phyloP scores from a whole-genome alignment of 2,113 vertebrate species.

The Numenius arquata region DNA sequence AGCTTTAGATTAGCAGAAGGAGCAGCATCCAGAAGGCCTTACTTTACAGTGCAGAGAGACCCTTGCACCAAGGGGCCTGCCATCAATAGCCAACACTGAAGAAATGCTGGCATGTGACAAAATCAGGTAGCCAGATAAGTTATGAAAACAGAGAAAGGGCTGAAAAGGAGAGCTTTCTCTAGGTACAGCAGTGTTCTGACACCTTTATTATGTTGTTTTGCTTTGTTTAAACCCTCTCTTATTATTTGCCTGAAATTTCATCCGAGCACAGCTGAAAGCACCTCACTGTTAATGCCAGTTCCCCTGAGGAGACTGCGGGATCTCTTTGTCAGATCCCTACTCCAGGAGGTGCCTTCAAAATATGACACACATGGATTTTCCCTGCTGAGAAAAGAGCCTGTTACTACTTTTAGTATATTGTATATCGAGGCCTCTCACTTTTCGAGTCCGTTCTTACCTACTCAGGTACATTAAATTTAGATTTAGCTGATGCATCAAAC shows the following conservation, averaged over 20 bases:
- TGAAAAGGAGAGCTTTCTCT: not conserved
- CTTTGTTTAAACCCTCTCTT: not conserved
- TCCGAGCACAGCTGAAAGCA: not conserved
- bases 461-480: constrained; percentile 15
- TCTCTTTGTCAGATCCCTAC: not conserved
- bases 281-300: not conserved
- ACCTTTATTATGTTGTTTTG: not conserved
- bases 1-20: not conserved
- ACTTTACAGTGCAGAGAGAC: not conserved
- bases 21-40: not conserved
- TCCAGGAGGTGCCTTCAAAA: not conserved
- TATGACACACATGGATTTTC: not conserved
- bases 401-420: not conserved
- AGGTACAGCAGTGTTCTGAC: not conserved
- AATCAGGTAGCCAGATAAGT: not conserved
- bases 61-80: not conserved
- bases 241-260: not conserved
- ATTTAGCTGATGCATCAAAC: constrained; percentile 1
- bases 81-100: not conserved
- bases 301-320: not conserved
- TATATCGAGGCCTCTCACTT: not conserved
- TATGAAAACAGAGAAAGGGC: not conserved
- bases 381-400: constrained; percentile 30
- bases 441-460: not conserved
- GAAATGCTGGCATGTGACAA: not conserved